These are phyloP conservation scores for Choloepus hoffmanni DNA, from an alignment of 2,113 vertebrate species.

Conservation along the genomic window DNA sequence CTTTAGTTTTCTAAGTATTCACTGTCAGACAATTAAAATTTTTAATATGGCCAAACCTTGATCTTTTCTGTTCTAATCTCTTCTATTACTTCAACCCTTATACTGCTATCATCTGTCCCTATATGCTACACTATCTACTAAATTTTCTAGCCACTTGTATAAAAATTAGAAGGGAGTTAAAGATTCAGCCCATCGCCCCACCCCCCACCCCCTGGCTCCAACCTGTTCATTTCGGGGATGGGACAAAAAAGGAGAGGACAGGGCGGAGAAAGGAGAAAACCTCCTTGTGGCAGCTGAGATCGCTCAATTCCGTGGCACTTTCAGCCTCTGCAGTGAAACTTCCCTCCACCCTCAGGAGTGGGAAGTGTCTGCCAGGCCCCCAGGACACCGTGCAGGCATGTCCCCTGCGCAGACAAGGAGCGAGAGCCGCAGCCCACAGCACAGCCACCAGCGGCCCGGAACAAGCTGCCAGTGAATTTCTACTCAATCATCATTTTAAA, in stretches of 20 bases:
- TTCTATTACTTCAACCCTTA: neutral
- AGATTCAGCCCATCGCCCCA: neutral
- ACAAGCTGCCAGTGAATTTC: neutral
- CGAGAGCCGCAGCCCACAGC: neutral
- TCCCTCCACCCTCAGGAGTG: neutral
- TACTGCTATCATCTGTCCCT: neutral
- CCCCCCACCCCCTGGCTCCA: neutral
- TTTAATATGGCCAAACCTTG: neutral
- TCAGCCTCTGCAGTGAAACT: neutral
- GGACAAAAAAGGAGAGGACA: neutral
- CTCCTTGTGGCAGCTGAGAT: neutral
- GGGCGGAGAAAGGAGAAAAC: neutral
- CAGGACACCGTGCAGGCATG: accelerated
- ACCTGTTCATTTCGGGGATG: neutral
- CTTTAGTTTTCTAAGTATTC: neutral
- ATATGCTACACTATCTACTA: neutral
- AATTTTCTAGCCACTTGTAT: neutral
- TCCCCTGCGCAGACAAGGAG: too few species aligned
- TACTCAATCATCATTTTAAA: neutral
- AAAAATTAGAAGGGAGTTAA: neutral
- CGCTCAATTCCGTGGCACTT: neutral
- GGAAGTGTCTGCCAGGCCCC: neutral
- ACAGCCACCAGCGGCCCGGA: accelerated
- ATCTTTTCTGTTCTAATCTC: neutral
- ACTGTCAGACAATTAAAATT: neutral